These are phyloP conservation scores for Heteromurus nitidus DNA, from an alignment of 2,888 invertebrate species.

Conservation along the genomic window DNA sequence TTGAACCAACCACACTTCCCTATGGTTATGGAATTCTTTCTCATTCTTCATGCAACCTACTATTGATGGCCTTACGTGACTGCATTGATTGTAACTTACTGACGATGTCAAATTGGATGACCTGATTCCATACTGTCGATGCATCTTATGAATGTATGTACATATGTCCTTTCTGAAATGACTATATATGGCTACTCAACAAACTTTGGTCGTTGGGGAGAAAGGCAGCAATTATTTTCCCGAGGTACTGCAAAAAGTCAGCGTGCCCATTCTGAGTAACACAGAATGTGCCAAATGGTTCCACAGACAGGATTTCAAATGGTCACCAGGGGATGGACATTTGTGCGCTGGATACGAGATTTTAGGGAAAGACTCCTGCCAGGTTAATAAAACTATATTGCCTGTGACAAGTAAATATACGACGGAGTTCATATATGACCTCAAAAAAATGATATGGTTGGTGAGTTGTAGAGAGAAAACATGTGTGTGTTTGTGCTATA, in stretches of 20 bases:
- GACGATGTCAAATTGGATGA: too few relatives aligned
- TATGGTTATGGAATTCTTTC: too few relatives aligned
- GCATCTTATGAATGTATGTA: neutral
- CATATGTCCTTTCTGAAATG: slow-evolving; percentile 1
- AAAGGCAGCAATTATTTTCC: slow-evolving; percentile 22
- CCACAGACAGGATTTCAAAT: slow-evolving; percentile 45
- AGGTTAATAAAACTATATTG: slow-evolving; percentile 47
- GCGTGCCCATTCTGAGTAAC: slow-evolving; percentile 8
- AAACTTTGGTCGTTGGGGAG: neutral
- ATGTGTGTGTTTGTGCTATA: neutral
- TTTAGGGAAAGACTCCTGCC: slow-evolving; percentile 55
- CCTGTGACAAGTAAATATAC: slow-evolving; percentile 39
- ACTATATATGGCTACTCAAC: neutral
- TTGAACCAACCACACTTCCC: too few relatives aligned
- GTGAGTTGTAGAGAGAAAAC: neutral
- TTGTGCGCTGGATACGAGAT: slow-evolving; percentile 57
- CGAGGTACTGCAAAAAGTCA: slow-evolving; percentile 17
- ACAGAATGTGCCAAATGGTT: slow-evolving; percentile 10
- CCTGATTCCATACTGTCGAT: neutral
- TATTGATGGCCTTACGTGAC: too few relatives aligned
- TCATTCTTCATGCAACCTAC: too few relatives aligned
- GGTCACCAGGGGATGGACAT: slow-evolving; percentile 53
- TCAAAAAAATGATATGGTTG: neutral
- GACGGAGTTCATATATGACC: neutral
- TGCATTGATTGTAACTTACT: too few relatives aligned